Percentiles rank a stretch among this genome's conserved stretches.
These are phyloP conservation scores for Gandaritis pyraliata DNA, from an alignment of 2,888 invertebrate species.

Conservation along the genomic window DNA sequence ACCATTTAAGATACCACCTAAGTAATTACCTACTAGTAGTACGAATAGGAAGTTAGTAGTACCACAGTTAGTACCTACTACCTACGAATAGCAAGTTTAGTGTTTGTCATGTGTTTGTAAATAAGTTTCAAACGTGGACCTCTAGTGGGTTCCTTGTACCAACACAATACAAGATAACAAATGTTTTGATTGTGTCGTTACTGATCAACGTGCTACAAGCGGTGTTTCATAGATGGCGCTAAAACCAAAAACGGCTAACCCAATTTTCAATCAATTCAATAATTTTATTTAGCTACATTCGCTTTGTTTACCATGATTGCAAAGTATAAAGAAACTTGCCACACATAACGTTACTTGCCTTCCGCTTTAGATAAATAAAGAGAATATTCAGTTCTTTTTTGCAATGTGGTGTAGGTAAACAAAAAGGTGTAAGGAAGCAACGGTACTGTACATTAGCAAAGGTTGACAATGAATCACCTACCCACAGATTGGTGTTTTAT, in stretches of 20 bases:
- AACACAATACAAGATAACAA: neutral
- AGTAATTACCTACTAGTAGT: too few relatives aligned
- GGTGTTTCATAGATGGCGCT: conserved; percentile 45
- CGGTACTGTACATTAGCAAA: conserved; percentile 20
- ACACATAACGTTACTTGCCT: neutral
- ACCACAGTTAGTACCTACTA: too few relatives aligned
- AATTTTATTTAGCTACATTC: neutral
- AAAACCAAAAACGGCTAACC: conserved; percentile 5
- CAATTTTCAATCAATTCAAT: conserved; percentile 6
- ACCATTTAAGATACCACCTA: too few relatives aligned
- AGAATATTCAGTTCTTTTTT: neutral
- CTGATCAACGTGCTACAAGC: conserved; percentile 5
- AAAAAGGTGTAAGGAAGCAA: conserved; percentile 24
- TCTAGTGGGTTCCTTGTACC: too few relatives aligned
- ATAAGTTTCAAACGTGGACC: too few relatives aligned
- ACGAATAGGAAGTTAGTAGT: too few relatives aligned
- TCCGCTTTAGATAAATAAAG: neutral
- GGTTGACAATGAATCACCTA: conserved; percentile 25
- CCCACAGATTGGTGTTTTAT: conserved; percentile 46
- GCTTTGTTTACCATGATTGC: neutral
- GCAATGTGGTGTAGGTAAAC: neutral
- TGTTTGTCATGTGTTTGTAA: too few relatives aligned
- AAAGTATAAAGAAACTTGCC: neutral
- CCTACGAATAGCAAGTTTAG: too few relatives aligned
- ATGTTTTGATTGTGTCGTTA: neutral